These are phyloP conservation scores for Notodonta dromedarius DNA, from an alignment of 2,888 invertebrate genomes.

Conservation along the genomic window DNA sequence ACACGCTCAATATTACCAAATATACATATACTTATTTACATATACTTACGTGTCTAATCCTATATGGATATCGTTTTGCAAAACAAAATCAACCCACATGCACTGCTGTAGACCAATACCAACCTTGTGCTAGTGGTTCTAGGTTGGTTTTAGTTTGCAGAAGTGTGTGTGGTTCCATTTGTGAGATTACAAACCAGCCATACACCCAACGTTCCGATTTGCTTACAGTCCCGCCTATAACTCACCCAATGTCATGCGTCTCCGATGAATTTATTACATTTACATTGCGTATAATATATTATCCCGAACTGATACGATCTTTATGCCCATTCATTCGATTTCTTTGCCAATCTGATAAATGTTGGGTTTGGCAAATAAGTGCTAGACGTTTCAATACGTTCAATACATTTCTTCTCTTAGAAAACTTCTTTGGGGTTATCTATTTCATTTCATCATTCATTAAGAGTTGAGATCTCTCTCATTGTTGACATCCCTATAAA, in stretches of 20 bases:
- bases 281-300: not conserved
- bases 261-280: slow-evolving; percentile 3
- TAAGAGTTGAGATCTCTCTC: too few species aligned
- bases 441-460: too few species aligned
- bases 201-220: not conserved
- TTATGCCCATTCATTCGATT: not conserved
- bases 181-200: not conserved
- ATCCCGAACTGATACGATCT: not conserved
- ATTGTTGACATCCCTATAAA: too few species aligned
- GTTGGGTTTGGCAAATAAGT: not conserved
- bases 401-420: not conserved
- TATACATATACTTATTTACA: not conserved
- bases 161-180: not conserved
- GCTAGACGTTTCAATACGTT: not conserved
- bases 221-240: not conserved
- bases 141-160: too few species aligned
- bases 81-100: too few species aligned
- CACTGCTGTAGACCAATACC: too few species aligned
- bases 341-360: slow-evolving; percentile 1
- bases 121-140: too few species aligned
- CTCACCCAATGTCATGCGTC: not conserved
- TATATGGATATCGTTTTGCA: too few species aligned
- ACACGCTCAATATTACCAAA: not conserved
- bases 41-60: not conserved
- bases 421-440: too few species aligned